phyloP scores from a whole-genome alignment of 2,113 vertebrate genomes.

The Xiphias gladius region DNA sequence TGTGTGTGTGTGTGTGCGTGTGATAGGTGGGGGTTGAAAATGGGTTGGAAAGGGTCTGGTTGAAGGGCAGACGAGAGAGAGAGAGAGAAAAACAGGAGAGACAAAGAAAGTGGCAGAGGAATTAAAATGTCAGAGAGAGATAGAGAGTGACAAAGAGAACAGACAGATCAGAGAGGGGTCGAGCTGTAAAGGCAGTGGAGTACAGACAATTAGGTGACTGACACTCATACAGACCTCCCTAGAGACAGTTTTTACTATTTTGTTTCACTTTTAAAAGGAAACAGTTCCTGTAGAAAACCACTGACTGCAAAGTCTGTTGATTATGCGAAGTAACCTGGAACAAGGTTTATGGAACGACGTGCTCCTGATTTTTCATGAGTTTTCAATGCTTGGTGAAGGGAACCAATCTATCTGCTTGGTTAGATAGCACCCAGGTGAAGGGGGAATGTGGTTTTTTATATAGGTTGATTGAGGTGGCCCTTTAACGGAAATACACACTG shows the following conservation, averaged over 20 bases:
- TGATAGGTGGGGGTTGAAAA: slow-evolving; percentile 32
- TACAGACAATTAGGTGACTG: slow-evolving; percentile 7
- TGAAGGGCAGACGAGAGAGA: slow-evolving; percentile 50
- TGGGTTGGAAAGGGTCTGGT: slow-evolving; percentile 51
- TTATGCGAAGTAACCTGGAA: background rate
- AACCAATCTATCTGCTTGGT: background rate
- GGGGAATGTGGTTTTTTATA: background rate
- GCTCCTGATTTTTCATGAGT: background rate
- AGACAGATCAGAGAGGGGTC: slow-evolving; percentile 22
- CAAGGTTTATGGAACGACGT: too few species aligned
- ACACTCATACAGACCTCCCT: slow-evolving; percentile 31
- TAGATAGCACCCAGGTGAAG: background rate
- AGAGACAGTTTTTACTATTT: background rate
- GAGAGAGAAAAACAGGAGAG: slow-evolving; percentile 47
- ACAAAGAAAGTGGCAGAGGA: slow-evolving; percentile 65
- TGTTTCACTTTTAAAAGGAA: slow-evolving; percentile 5
- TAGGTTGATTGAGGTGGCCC: background rate
- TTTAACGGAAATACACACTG: background rate
- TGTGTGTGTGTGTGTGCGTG: slow-evolving; percentile 33
- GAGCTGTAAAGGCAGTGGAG: slow-evolving; percentile 2
- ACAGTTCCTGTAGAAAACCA: background rate
- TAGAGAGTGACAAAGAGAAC: slow-evolving; percentile 45
- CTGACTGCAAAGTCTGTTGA: background rate
- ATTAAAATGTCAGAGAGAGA: slow-evolving; percentile 63
- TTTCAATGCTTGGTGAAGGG: background rate